Evolutionary conservation across 2,113 vertebrate species (phyloP).

Genomic region (Tragelaphus buxtoni): DNA sequence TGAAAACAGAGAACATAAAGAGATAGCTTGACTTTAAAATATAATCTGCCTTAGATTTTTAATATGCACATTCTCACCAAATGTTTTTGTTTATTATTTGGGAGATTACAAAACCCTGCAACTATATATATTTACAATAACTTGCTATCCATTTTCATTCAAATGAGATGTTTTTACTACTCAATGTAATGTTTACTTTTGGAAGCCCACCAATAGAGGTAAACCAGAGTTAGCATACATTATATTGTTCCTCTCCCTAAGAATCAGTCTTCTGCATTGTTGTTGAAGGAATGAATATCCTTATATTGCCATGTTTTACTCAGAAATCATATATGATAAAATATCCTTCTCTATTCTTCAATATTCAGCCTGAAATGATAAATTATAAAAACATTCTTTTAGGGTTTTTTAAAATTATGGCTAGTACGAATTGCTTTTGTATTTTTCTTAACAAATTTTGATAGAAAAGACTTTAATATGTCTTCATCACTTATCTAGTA

Average conservation of each 20-base stretch:
- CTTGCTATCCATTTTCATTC: slow-evolving; percentile 3
- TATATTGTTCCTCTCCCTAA: neutral
- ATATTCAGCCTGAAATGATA: neutral
- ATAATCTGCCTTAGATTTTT: neutral
- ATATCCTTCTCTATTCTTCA: neutral
- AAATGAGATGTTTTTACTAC: neutral
- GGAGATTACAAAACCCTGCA: slow-evolving; percentile 1
- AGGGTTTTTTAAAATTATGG: neutral
- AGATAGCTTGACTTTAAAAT: slow-evolving; percentile 25
- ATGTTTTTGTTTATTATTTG: slow-evolving; percentile 35
- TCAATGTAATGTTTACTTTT: neutral
- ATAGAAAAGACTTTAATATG: neutral
- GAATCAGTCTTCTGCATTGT: neutral
- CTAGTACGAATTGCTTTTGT: neutral
- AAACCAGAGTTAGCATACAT: neutral
- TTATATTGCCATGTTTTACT: neutral
- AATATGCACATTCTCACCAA: neutral
- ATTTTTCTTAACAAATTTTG: neutral
- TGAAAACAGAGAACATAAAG: slow-evolving; percentile 13
- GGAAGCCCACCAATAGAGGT: neutral
- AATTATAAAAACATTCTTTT: neutral
- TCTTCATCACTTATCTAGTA: neutral
- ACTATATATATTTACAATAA: neutral
- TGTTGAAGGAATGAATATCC: neutral
- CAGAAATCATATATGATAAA: neutral